Conservation (phyloP, 2,113 vertebrate species). For the Ancistrus triradiatus region DNA sequence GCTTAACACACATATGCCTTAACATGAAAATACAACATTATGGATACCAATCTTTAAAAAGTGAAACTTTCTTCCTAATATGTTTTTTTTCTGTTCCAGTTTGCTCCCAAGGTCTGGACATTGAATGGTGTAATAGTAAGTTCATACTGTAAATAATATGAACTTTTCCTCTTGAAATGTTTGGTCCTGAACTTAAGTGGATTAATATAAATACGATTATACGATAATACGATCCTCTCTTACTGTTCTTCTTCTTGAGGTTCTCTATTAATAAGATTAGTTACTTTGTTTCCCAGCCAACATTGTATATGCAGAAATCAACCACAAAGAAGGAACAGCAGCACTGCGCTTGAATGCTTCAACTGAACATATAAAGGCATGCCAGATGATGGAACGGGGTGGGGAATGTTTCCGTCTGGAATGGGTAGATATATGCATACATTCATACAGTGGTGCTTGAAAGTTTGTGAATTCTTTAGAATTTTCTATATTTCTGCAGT, state of each 20-base stretch:
- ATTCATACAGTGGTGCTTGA: not conserved
- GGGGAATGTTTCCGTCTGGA: slow-evolving; percentile 17
- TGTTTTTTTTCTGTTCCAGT: slow-evolving; percentile 55
- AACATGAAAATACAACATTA: no score
- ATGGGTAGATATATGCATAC: slow-evolving; percentile 23
- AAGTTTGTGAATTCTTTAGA: not conserved
- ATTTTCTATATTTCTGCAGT: not conserved
- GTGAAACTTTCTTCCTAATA: no score
- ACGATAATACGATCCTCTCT: no score
- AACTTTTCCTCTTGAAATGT: no score
- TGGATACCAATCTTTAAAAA: no score
- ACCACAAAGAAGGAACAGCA: slow-evolving; percentile 35
- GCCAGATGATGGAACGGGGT: slow-evolving; percentile 44
- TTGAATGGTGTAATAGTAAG: slow-evolving; percentile 57
- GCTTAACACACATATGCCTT: no score
- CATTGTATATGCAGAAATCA: slow-evolving; percentile 34
- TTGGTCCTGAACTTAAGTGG: no score
- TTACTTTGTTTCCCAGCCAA: slow-evolving; percentile 48
- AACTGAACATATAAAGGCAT: slow-evolving; percentile 21
- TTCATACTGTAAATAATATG: no score
- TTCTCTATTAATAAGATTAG: no score
- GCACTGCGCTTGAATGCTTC: slow-evolving; percentile 41
- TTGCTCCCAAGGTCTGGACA: slow-evolving; percentile 42
- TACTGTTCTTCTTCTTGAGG: no score
- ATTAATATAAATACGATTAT: no score